Evolutionary conservation across 1,140 invertebrate genomes (phyloP), one percentile per base, ranked within the genome.

Genomic region (Cydia fagiglandana): DNA sequence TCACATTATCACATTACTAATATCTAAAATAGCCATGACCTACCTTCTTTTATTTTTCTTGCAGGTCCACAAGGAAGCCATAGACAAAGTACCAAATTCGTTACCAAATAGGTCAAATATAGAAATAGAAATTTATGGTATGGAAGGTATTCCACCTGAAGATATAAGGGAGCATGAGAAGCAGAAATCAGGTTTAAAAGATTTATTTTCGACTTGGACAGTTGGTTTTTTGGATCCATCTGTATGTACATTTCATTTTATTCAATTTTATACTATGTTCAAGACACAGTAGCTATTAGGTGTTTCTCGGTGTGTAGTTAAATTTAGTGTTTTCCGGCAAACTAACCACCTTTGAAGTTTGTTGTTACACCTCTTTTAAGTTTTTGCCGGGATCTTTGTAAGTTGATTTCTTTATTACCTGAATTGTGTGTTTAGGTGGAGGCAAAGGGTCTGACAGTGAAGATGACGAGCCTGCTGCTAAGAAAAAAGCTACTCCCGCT

Each of bases 81-180:
- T 99, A 89, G 99, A 99, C 93, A 99, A 99, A 95, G 99, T 99
- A 88, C 99, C 99, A 79, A 99, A 99, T 95, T 98, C 99, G 75
- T 94, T 99, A 83, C 98, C 98, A 81, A 98, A 98, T 94, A 95
- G 99, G 91, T 98, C 98, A 86, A 99, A 99, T 94, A 99, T 99
- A 88, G 98, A 99, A 94, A 98, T 99, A 91, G 99, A 99, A 96
- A 99, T 99, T 86, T 99, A 99, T 95, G 99, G 99, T 82, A 99
- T 99, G 99, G 99, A 99, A 95, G 99, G 99, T 79, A 99, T 99
- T 86, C 99, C 99, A 28, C 96, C 97, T 79, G 97, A 97, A 86
- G 98, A 99, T 94, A 89, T 98, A 56, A 97, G 97, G 88, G 97
- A 98, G 90, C 98, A 99, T 94, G 98, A 99, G 93, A 95, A 96